Evolutionary conservation across 2,888 invertebrate species (phyloP).

Genomic region (Macrophya annulata): DNA sequence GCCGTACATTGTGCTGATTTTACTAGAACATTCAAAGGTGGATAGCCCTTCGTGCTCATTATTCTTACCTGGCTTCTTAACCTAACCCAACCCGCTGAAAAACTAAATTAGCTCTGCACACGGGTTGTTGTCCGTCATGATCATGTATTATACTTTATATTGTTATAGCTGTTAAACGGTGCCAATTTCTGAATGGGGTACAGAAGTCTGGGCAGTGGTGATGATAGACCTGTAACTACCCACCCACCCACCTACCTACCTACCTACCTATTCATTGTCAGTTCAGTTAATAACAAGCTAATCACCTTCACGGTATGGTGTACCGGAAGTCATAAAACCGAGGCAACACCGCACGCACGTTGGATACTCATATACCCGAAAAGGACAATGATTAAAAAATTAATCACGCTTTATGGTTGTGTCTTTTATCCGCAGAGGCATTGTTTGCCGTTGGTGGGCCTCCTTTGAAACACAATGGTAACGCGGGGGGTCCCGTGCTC

Average conservation of each 20-base stretch:
- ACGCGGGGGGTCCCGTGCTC: constrained; percentile 37
- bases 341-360: constrained; percentile 8
- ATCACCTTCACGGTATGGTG: constrained; percentile 19
- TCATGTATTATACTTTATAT: constrained; percentile 25
- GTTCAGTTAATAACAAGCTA: constrained; percentile 39
- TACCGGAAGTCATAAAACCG: constrained; percentile 49
- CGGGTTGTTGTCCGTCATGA: not conserved
- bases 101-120: constrained; percentile 12
- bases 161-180: not conserved
- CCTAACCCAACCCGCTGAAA: not conserved
- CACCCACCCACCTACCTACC: constrained; percentile 10
- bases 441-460: constrained; percentile 49
- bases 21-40: not conserved
- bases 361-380: constrained; percentile 17
- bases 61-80: not conserved
- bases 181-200: constrained; percentile 10
- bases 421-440: constrained; percentile 43
- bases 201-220: not conserved
- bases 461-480: constrained; percentile 43
- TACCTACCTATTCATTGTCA: not conserved
- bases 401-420: constrained; percentile 49
- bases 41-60: not conserved
- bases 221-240: constrained; percentile 24
- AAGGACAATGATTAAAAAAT: constrained; percentile 53
- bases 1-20: not conserved